Percentiles rank a stretch among this genome's conserved stretches.
Conservation (phyloP, 2,888 invertebrate species). For the Myathropa florea region DNA sequence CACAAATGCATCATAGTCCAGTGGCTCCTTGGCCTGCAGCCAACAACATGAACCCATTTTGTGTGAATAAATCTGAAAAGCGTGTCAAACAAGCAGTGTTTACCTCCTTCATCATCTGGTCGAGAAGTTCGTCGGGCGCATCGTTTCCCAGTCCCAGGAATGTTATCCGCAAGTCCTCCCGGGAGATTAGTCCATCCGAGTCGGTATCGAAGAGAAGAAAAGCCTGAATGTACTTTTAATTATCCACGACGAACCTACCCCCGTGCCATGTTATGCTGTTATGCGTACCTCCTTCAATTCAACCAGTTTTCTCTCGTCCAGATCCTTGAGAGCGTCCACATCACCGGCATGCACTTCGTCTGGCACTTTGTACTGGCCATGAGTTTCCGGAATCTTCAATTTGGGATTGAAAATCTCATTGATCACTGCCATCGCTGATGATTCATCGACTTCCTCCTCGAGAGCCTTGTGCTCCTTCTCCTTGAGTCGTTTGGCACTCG, state of each 20-base stretch:
- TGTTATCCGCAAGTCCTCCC: constrained; percentile 84
- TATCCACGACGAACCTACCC: neutral
- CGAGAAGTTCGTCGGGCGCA: constrained; percentile 83
- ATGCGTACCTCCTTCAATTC: constrained; percentile 84
- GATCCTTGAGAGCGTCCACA: constrained; percentile 82
- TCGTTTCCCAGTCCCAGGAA: constrained; percentile 84
- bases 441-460: constrained; percentile 73
- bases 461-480: constrained; percentile 74
- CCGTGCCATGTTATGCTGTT: constrained; percentile 13
- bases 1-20: constrained; percentile 85
- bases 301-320: constrained; percentile 84
- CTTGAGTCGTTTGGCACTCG: constrained; percentile 74
- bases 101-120: constrained; percentile 84
- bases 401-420: constrained; percentile 80
- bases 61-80: constrained; percentile 65
- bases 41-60: constrained; percentile 63
- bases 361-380: constrained; percentile 78
- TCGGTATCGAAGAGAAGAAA: constrained; percentile 86
- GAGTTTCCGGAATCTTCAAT: constrained; percentile 77
- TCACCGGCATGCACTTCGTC: constrained; percentile 77
- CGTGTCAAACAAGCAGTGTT: constrained; percentile 66
- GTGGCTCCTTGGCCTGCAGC: constrained; percentile 81
- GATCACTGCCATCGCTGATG: constrained; percentile 78
- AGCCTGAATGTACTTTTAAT: constrained; percentile 80
- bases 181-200: constrained; percentile 85